Evolutionary conservation across 1,140 invertebrate species (phyloP), one percentile per base, ranked within the genome.

Genomic region (Brachionus manjavacas): DNA sequence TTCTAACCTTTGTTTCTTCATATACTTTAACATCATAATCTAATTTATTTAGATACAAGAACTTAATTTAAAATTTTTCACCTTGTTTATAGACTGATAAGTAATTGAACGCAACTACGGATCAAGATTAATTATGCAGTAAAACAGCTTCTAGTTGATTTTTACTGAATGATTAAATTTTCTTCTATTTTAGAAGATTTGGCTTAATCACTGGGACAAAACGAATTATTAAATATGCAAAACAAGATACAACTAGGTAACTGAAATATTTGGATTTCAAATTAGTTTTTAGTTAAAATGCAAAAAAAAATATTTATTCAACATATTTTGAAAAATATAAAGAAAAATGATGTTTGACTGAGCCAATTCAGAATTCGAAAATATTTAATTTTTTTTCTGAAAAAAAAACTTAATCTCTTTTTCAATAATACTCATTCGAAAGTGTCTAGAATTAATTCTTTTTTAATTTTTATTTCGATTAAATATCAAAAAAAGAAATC

Each of bases 381-480:
- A 39, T 39, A 39, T 72, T 72, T 39, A 72, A 72, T 60, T 23
- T 23, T 20, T 60, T n/a, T 16, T n/a, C 14, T 55, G 14, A 55
- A 55, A 55, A 55, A 55, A 9, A 60, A 60, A 60, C 31, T 41
- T 72, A 72, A 72, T 72, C 68, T 72, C 68, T 72, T 72, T 41
- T 41, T 72, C 35, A 39, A 39, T 72, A 39, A 20, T 43, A 2
- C n/a, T 72, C 16, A 41, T 72, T 39, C 12, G 39, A 68, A 72
- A 72, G 68, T 72, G 68, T 72, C 68, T 72, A 20, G 68, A 72
- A 72, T 72, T 72, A 72, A 72, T 72, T 72, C 68, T 72, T 20
- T 39, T 72, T 72, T 72, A 72, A 72, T 72, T 72, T 41, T 72
- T 35, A 39, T 72, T 72, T 72, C 68, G 68, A 72, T 72, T 72